phyloP scores from a whole-genome alignment of 2,888 invertebrate species.

The Dilophus febrilis region DNA sequence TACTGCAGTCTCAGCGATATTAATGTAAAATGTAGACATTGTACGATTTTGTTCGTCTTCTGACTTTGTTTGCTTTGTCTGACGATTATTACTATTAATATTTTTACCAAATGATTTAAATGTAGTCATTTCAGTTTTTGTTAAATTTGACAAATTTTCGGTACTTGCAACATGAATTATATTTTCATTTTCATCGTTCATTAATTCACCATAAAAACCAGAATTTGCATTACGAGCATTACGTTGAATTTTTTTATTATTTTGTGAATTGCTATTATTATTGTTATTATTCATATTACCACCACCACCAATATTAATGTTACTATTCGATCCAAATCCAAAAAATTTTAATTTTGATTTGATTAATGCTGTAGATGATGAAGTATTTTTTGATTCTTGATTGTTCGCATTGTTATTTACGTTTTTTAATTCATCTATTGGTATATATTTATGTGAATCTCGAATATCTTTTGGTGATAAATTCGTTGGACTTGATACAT shows the following conservation, averaged over 20 bases:
- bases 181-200: not conserved
- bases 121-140: not conserved
- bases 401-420: not conserved
- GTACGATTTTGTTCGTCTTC: too few relatives aligned
- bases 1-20: too few relatives aligned
- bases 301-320: too few relatives aligned
- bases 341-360: too few relatives aligned
- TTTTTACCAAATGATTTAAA: too few relatives aligned
- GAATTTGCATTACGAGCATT: conserved; percentile 1
- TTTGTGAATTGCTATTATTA: too few relatives aligned
- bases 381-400: not conserved
- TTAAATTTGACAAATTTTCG: not conserved
- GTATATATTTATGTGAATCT: not conserved
- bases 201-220: conserved; percentile 1
- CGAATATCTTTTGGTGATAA: not conserved
- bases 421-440: not conserved
- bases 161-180: not conserved
- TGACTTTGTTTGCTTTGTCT: too few relatives aligned
- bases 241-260: too few relatives aligned
- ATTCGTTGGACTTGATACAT: not conserved
- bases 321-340: too few relatives aligned
- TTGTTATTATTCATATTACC: too few relatives aligned
- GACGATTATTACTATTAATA: too few relatives aligned
- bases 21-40: not conserved
- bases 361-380: too few relatives aligned